Evolutionary conservation across 2,888 invertebrate genomes (phyloP), one percentile per base, ranked within the genome.

Genomic region (Drosophila algonquin): DNA sequence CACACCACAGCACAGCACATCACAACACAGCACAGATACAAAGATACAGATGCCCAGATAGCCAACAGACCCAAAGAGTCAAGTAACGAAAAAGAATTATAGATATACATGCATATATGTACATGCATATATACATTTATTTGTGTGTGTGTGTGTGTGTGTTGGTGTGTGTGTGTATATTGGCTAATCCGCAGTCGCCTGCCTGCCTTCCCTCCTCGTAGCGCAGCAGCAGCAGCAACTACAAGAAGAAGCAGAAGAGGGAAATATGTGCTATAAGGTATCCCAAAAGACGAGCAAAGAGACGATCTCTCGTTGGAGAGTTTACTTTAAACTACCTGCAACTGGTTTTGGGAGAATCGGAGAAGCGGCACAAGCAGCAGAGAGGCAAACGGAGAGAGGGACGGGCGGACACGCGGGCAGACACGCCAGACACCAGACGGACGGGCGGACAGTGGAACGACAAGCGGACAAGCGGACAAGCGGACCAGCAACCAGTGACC

Each of bases 321-420:
- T 84, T 84, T 77, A 89, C 76, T 85, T 86, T 82, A 87, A 87
- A 86, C 90, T 90, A 90, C 90, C 90, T 90, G 90, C 86, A 90
- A 90, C 90, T 90, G 90, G 90, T 90, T 90, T 88, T 81, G 67
- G 70, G 76, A 70, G 77, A 78, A 75, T 68, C 48, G 73, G 75
- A 70, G 77, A 78, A 75, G 67, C 48, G 73, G 75, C 80, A 74
- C 52, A 71, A 56, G 60, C 63, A 71, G 30, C 24, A 30, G 30
- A 30, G 63, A 76, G 74, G 73, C 1, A 14, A n/a, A 40, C 47
- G 45, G 62, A 67, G 67, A 62, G 21, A 56, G 45, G 24, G 54
- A 63, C 58, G 12, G n/a, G 12, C 27, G 35, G 68, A 54, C 68
- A 56, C 45, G 35, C 45, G 24, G 57, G 68, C 35, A 35, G 35